Percentiles rank a stretch among this genome's conserved stretches.
Evolutionary conservation across 1,140 invertebrate genomes (phyloP).

Genomic region (Macrostomum lignano): DNA sequence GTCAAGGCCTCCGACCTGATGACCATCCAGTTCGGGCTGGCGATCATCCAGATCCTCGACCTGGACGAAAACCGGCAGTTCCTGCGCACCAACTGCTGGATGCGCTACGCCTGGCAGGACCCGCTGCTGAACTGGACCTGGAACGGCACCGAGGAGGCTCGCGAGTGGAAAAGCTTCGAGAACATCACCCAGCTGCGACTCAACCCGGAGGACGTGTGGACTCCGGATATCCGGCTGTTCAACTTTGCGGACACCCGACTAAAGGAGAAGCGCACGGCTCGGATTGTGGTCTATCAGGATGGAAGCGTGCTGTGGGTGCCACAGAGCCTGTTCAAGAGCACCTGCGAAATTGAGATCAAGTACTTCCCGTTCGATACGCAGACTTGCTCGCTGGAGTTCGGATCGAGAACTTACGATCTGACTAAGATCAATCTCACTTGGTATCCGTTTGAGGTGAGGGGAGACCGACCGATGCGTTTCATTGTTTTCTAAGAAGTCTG

Average conservation of each 20-base stretch:
- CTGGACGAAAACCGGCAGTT: slow-evolving; percentile 38
- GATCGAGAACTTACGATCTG: slow-evolving; percentile 10
- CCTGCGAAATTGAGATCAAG: slow-evolving; percentile 36
- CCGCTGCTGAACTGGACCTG: too few relatives aligned
- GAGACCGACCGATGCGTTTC: too few relatives aligned
- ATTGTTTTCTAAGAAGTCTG: too few relatives aligned
- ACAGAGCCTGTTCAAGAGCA: slow-evolving; percentile 35
- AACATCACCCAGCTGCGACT: too few relatives aligned
- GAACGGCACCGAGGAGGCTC: too few relatives aligned
- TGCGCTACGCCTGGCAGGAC: too few relatives aligned
- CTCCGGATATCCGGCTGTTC: slow-evolving; percentile 93
- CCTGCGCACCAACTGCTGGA: slow-evolving; percentile 43
- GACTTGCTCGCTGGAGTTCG: slow-evolving; percentile 24
- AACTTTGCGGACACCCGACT: slow-evolving; percentile 32
- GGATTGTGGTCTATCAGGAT: slow-evolving; percentile 1
- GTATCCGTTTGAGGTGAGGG: too few relatives aligned
- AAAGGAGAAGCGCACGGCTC: slow-evolving; percentile 2
- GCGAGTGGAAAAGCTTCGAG: too few relatives aligned
- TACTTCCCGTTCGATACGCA: slow-evolving; percentile 44
- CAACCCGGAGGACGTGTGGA: slow-evolving; percentile 45
- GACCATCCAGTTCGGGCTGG: slow-evolving; percentile 7
- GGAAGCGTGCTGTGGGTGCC: slow-evolving; percentile 33
- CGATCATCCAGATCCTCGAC: slow-evolving; percentile 10
- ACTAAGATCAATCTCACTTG: too few relatives aligned
- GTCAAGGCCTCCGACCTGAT: slow-evolving; percentile 2